These are phyloP conservation scores for Heliconius ismenius DNA, from an alignment of 2,888 invertebrate genomes.

Conservation along the genomic window DNA sequence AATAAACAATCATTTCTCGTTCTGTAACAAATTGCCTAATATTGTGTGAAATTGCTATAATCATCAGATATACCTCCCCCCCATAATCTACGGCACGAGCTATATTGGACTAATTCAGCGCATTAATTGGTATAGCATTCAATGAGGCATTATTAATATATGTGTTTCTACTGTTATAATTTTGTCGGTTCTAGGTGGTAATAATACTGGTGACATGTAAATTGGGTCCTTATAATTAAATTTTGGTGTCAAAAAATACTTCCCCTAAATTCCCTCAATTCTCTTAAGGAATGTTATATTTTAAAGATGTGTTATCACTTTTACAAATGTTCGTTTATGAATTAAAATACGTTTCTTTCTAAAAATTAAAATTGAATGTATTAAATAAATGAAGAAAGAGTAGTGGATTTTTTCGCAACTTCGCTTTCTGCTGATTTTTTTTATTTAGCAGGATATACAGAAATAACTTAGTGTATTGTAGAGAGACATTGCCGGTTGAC, in stretches of 20 bases:
- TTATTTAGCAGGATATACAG: no score
- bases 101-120: conserved; percentile 24
- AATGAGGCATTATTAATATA: conserved; percentile 22
- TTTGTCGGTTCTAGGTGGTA: background rate
- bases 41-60: conserved; percentile 22
- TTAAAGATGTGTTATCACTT: background rate
- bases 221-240: background rate
- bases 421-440: no score
- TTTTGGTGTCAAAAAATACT: no score
- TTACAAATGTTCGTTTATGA: no score
- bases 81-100: background rate
- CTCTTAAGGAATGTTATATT: background rate
- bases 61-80: conserved; percentile 12
- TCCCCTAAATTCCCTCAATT: background rate
- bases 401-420: no score
- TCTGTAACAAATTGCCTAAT: conserved; percentile 10
- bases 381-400: no score
- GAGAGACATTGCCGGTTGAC: no score
- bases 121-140: conserved; percentile 22
- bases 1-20: background rate
- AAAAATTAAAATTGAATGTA: no score
- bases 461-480: no score
- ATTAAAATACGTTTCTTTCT: no score
- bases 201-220: background rate
- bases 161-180: conserved; percentile 4